Evolutionary conservation across 2,113 vertebrate species (phyloP).

Genomic region (Anoura caudifer): DNA sequence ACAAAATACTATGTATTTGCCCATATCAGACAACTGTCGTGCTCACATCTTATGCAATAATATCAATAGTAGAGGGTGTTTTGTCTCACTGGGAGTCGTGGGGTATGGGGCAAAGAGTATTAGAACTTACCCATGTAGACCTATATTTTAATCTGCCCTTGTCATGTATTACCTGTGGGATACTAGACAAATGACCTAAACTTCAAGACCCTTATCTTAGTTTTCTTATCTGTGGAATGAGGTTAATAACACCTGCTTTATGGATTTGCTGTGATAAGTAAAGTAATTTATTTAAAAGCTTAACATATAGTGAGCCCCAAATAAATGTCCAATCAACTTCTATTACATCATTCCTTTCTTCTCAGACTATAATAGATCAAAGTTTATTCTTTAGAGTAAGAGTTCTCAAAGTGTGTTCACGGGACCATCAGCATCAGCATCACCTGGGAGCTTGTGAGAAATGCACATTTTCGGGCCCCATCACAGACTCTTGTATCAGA

Average conservation of each 20-base stretch:
- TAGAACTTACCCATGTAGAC: neutral
- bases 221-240: neutral
- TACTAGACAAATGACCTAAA: neutral
- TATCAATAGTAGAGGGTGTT: neutral
- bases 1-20: neutral
- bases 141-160: neutral
- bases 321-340: neutral
- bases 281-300: neutral
- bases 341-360: neutral
- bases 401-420: neutral
- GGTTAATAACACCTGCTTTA: neutral
- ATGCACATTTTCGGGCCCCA: neutral
- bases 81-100: neutral
- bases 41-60: neutral
- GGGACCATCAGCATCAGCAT: neutral
- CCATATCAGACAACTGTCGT: neutral
- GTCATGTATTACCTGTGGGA: neutral
- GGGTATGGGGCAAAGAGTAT: neutral
- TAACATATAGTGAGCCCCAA: neutral
- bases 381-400: neutral
- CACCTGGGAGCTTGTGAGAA: neutral
- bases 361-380: neutral
- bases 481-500: neutral
- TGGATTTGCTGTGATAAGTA: neutral
- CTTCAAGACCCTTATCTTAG: slow-evolving; percentile 13